Base-by-base conservation (phyloP, 2,888 invertebrate species). In the Abscondita cerata region DNA sequence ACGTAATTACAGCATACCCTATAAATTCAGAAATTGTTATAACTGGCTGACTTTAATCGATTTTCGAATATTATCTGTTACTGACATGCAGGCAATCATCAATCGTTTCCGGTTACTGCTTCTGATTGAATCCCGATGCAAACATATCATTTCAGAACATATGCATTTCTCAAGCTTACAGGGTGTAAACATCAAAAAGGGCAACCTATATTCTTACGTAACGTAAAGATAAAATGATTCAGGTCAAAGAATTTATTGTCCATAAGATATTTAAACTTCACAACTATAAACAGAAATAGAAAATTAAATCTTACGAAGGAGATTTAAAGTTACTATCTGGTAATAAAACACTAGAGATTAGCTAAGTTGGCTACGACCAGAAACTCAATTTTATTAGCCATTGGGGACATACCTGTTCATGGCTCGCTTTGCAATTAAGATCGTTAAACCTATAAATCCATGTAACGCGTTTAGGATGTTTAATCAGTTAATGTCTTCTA, bases 341-440 rank as follows among this genome's bases (percentile, higher is more conserved):
- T 57, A 63, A 65, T 62, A 65, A 65, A 63, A 65, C 62, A 62
- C 59, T 56, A 52, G 62, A 65, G 65, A 65, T 65, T 65, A 65
- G 65, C 52, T 63, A 52, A 65, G 62, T 65, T 65, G 60, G 65
- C 62, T 62, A 63, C 52, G 50, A 54, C 59, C 48, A 57, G 64
- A 52, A 64, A 54, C 59, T 48, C 54, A 44, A 61, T 59, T 62
- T 65, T 65, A 65, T 65, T 65, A 56, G 59, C 51, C 65, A 57
- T 63, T 50, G 8, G 62, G 59, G 65, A 65, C 53, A 59, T 63
- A 65, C 65, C 62, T 65, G 62, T 62, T 62, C 65, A 62, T 65
- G 59, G 65, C 62, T 52, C 59, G 65, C 65, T 65, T 65, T 65
- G 59, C 65, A 65, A 65, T 65, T 63, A 65, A 62, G 65, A 65